A percentile compares a stretch with the other conserved stretches of the same genome.
phyloP scores from a whole-genome alignment of 2,888 invertebrate species.

The Cotesia congregata region DNA sequence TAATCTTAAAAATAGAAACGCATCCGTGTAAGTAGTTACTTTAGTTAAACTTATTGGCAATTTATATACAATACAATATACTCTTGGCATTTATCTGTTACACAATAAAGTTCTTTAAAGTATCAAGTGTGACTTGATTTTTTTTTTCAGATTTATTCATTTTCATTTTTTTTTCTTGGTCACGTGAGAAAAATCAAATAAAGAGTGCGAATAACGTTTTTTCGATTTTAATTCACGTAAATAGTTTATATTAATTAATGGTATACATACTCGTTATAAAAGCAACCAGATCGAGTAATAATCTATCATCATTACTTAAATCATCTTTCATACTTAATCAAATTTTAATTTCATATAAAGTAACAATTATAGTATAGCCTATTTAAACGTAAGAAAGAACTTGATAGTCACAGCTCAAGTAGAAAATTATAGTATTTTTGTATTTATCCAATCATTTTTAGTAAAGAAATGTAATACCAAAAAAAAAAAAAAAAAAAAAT shows the following conservation, averaged over 20 bases:
- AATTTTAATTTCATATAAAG: not conserved
- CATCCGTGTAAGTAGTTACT: slow-evolving; percentile 50
- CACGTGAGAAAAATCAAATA: slow-evolving; percentile 59
- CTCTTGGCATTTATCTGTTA: slow-evolving; percentile 36
- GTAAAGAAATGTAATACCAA: not conserved
- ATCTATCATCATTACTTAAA: not conserved
- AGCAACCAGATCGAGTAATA: not conserved
- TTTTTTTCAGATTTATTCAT: slow-evolving; percentile 46
- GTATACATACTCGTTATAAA: not conserved
- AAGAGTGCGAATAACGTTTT: slow-evolving; percentile 64
- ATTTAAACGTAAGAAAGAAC: not conserved
- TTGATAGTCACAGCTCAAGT: not conserved
- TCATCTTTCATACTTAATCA: not conserved
- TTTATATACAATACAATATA: slow-evolving; percentile 58
- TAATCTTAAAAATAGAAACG: slow-evolving; percentile 61
- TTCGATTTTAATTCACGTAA: slow-evolving; percentile 56
- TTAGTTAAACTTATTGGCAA: slow-evolving; percentile 56
- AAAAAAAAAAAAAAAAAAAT: not conserved
- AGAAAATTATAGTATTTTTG: not conserved
- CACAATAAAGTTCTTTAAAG: slow-evolving; percentile 12
- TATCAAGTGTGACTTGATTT: slow-evolving; percentile 13
- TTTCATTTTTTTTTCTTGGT: slow-evolving; percentile 51
- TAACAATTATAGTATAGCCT: not conserved
- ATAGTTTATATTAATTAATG: slow-evolving; percentile 43
- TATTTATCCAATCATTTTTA: not conserved